phyloP scores from a whole-genome alignment of 2,113 vertebrate genomes.

The Cyanoderma ruficeps region DNA sequence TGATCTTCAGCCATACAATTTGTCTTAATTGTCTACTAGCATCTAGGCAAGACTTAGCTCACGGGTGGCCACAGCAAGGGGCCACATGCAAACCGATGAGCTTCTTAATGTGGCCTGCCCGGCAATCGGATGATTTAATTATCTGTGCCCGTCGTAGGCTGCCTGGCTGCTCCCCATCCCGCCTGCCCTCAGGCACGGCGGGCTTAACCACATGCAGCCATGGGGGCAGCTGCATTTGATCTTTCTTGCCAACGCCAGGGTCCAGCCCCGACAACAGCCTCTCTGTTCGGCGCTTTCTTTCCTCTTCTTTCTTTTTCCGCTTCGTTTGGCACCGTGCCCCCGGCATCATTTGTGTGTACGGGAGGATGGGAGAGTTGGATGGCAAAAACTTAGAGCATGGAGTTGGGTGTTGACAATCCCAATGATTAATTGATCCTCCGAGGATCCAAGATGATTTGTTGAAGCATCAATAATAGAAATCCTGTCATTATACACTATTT shows the following conservation, averaged over 20 bases:
- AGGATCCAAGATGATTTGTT: slow-evolving; percentile 69
- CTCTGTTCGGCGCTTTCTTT: slow-evolving; percentile 57
- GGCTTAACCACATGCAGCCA: slow-evolving; percentile 69
- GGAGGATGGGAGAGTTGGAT: slow-evolving; percentile 62
- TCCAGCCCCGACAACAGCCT: slow-evolving; percentile 64
- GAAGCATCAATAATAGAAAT: slow-evolving; percentile 73
- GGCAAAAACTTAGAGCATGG: slow-evolving; percentile 62
- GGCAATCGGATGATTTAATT: slow-evolving; percentile 74
- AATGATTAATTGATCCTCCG: slow-evolving; percentile 68
- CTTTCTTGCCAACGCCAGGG: slow-evolving; percentile 61
- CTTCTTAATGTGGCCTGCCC: slow-evolving; percentile 72
- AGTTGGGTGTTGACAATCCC: slow-evolving; percentile 68
- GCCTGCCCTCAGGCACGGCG: slow-evolving; percentile 67
- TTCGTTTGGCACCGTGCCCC: slow-evolving; percentile 67
- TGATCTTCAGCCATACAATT: slow-evolving; percentile 72
- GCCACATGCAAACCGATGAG: slow-evolving; percentile 68
- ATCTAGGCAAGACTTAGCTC: slow-evolving; percentile 72
- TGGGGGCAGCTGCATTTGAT: slow-evolving; percentile 75
- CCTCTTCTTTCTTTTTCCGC: slow-evolving; percentile 46
- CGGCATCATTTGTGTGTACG: slow-evolving; percentile 52
- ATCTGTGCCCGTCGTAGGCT: slow-evolving; percentile 72
- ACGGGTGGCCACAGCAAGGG: slow-evolving; percentile 71
- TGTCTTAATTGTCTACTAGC: slow-evolving; percentile 63
- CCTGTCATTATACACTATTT: slow-evolving; percentile 66
- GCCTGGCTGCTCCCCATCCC: slow-evolving; percentile 71